Evolutionary conservation across 2,113 vertebrate genomes (phyloP).

Genomic region (Poeciliopsis prolifica): DNA sequence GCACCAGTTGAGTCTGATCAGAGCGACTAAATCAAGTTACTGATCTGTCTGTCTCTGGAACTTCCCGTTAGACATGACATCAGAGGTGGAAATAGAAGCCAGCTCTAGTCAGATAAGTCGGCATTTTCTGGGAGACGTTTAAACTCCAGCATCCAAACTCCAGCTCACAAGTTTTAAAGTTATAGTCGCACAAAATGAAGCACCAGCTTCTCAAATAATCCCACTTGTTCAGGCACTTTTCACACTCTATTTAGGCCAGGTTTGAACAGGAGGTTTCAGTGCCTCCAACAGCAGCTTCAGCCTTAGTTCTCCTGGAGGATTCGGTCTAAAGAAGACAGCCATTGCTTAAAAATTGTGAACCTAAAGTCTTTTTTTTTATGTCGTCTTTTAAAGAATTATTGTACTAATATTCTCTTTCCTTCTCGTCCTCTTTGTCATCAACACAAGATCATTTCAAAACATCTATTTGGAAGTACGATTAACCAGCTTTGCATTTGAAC

Average conservation of each 20-base stretch:
- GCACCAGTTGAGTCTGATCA: not conserved
- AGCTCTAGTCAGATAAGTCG: not conserved
- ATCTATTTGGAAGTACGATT: no score
- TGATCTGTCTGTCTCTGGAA: not conserved
- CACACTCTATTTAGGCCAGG: not conserved
- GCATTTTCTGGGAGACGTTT: not conserved
- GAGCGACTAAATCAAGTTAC: not conserved
- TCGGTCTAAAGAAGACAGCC: no score
- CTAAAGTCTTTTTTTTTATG: no score
- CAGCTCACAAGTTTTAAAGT: no score
- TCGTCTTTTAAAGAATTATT: no score
- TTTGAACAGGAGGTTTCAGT: not conserved
- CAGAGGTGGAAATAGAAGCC: not conserved
- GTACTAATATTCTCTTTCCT: no score
- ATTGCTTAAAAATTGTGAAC: no score
- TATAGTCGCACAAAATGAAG: not conserved
- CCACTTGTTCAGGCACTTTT: not conserved
- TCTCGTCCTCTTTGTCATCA: no score
- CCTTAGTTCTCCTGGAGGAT: not conserved
- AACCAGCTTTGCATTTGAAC: no score
- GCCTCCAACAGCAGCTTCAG: no score
- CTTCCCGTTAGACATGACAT: not conserved
- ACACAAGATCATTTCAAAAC: no score
- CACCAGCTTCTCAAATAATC: not conserved
- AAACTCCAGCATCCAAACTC: not conserved